Evolutionary conservation across 2,797 vertebrate species (phyloP).

Genomic region (Leptoclinus maculatus): DNA sequence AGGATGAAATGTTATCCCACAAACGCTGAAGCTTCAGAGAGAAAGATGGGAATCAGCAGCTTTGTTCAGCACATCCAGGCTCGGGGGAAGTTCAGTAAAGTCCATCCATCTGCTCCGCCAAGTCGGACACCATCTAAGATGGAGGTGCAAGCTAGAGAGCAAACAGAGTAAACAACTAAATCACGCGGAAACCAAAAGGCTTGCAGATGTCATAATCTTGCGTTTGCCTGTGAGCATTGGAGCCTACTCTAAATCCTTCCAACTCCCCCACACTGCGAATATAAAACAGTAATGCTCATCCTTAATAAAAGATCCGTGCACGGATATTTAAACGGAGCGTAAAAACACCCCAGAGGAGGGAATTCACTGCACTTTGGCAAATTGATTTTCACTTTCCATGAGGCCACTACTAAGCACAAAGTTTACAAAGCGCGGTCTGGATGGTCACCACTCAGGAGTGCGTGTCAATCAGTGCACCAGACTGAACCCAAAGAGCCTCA

Average conservation of each 20-base stretch:
- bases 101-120: neutral
- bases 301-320: conserved; percentile 4
- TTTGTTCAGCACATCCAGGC: neutral
- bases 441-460: neutral
- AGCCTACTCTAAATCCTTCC: neutral
- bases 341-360: conserved; percentile 12
- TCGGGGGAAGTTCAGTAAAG: neutral
- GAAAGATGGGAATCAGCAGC: conserved; percentile 33
- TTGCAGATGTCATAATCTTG: conserved; percentile 6
- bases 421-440: neutral
- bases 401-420: neutral
- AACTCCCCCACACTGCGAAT: conserved; percentile 11
- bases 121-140: neutral
- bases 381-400: neutral
- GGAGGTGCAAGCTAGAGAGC: neutral
- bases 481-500: neutral
- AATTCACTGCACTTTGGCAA: neutral
- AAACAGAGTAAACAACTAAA: conserved; percentile 27
- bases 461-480: neutral
- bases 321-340: conserved; percentile 13
- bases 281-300: conserved; percentile 2
- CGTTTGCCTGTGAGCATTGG: conserved; percentile 8
- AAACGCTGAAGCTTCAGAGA: conserved; percentile 7
- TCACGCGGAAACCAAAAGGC: conserved; percentile 9
- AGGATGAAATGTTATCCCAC: conserved; percentile 28